A percentile compares a stretch with the other conserved stretches of the same genome.
These are phyloP conservation scores for Turritopsis rubra DNA, from an alignment of 30 jellyfish, hydroid and myxozoan species.

Conservation along the genomic window DNA sequence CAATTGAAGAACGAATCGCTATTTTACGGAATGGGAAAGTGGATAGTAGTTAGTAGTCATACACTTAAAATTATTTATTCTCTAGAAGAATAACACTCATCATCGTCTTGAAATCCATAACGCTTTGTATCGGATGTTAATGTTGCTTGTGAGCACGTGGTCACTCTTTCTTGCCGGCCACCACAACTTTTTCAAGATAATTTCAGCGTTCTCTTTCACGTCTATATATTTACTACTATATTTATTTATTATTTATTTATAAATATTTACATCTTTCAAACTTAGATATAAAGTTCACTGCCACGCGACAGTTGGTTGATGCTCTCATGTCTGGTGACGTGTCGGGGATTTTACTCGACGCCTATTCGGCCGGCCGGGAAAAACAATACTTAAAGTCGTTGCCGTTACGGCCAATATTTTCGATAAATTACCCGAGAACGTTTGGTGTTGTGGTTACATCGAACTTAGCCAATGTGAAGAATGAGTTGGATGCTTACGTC, in stretches of 20 bases:
- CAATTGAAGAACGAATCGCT: constrained; percentile 21
- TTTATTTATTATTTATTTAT: no score
- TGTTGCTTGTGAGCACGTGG: no score
- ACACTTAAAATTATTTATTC: neutral
- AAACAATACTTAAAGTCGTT: neutral
- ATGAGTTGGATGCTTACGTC: neutral
- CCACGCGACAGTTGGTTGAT: neutral
- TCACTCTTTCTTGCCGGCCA: no score
- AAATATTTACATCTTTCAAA: neutral
- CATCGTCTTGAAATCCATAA: no score
- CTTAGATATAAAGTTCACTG: neutral
- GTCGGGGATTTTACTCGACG: neutral
- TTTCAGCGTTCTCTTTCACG: no score
- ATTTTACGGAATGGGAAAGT: neutral
- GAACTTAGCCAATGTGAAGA: neutral
- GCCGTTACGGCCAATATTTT: neutral
- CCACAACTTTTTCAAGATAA: no score
- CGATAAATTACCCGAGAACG: constrained; percentile 3
- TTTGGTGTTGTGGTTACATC: constrained; percentile 4
- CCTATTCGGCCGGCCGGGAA: constrained; percentile 19
- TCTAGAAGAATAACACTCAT: neutral
- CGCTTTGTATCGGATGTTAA: no score
- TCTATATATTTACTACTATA: no score
- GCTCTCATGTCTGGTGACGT: neutral
- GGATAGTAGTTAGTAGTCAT: neutral